Evolutionary conservation across 2,113 vertebrate species (phyloP).

Genomic region (Dissostichus mawsoni): DNA sequence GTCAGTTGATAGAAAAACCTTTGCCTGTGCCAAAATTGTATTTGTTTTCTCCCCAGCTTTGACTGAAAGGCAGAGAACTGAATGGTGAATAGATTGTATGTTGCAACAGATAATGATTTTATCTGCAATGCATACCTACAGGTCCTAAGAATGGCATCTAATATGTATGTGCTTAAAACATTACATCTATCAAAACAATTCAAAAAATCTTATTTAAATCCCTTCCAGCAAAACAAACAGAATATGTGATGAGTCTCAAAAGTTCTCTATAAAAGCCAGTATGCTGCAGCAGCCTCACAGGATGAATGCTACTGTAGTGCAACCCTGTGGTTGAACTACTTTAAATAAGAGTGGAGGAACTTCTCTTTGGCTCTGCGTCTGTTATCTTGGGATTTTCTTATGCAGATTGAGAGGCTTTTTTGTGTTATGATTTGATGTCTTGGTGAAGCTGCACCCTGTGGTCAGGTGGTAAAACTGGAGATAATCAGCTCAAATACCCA

Average conservation of each 20-base stretch:
- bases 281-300: constrained; percentile 16
- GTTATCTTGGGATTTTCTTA: constrained; percentile 46
- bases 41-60: constrained; percentile 56
- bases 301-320: constrained; percentile 24
- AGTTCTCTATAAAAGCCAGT: constrained; percentile 20
- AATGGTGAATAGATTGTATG: constrained; percentile 43
- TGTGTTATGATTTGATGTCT: constrained; percentile 46
- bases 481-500: constrained; percentile 41
- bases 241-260: constrained; percentile 26
- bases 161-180: constrained; percentile 31
- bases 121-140: constrained; percentile 28
- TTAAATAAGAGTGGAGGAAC: constrained; percentile 44
- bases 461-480: constrained; percentile 32
- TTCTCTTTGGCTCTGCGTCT: constrained; percentile 38
- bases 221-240: constrained; percentile 27
- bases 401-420: constrained; percentile 38
- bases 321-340: constrained; percentile 29
- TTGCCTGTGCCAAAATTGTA: constrained; percentile 47
- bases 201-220: constrained; percentile 29
- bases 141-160: constrained; percentile 6
- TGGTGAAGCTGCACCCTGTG: constrained; percentile 40
- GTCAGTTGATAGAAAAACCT: constrained; percentile 62
- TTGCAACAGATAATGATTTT: constrained; percentile 39
- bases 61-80: constrained; percentile 38
- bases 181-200: constrained; percentile 13